Base-by-base conservation (phyloP, 2,888 invertebrate species). In the Limnephilus lunatus region DNA sequence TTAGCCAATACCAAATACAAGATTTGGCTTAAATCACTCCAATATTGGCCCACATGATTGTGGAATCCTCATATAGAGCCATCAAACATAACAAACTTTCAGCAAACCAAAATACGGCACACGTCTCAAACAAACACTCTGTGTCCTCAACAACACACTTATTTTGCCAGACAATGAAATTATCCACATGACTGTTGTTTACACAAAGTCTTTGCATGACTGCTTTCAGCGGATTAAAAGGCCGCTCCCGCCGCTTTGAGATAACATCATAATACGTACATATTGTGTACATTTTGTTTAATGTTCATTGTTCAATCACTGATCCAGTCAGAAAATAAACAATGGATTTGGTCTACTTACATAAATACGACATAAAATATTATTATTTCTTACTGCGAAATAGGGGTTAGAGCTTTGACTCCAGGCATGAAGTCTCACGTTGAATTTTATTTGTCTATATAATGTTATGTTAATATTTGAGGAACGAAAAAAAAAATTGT, bases 111-210 rank as follows among this genome's bases (percentile, higher is more conserved):
- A 35, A 44, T 44, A 86, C 2, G n/a, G 44, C 86, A 44, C 86
- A 86, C 86, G 86, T 86, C 86, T 86, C 86, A n/a, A 25, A 44
- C 86, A 86, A 86, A 86, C 86, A 44, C 30, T 39, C 19, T 15
- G 44, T 86, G 39, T 86, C 44, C 44, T 25, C 44, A n/a, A 39
- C 48, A 44, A 86, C 82, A 32, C 68, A 32, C 82, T 32, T 32
- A 82, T 82, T 82, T 82, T 82, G 32, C 31, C 82, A 32, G 68
- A 68, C 68, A 68, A 19, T 82, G 15, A 32, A 31, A 82, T 82
- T 82, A 82, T 82, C 82, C 82, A 82, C 82, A 32, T 19, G 31
- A 31, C 31, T 82, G 82, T 82, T 31, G 30, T 82, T 82, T 32
- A 32, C 82, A 31, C 30, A 15, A 31, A 32, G 82, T 32, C 15